These are phyloP conservation scores for Leptoteleia sp. DNA, from an alignment of 1,140 invertebrate species.

Conservation along the genomic window DNA sequence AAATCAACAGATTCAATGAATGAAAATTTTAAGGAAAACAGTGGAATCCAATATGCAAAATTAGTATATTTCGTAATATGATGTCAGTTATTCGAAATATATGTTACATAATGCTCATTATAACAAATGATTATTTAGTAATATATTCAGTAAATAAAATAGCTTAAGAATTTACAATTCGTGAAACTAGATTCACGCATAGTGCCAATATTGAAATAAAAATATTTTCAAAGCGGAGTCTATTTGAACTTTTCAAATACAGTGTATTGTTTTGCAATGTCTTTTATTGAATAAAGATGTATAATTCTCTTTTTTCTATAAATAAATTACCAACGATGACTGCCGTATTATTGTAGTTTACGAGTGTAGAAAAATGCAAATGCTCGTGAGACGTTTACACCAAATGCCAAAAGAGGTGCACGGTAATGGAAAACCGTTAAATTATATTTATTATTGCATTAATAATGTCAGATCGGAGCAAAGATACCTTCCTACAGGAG, in stretches of 20 bases:
- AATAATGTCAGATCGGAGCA: constrained; percentile 42
- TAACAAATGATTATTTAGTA: too few relatives aligned
- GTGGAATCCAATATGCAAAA: constrained; percentile 11
- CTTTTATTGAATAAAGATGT: too few relatives aligned
- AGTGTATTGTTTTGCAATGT: too few relatives aligned
- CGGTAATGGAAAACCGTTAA: constrained; percentile 45
- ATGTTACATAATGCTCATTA: too few relatives aligned
- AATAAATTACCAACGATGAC: constrained; percentile 11
- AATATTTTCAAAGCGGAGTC: too few relatives aligned
- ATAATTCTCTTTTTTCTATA: constrained; percentile 6
- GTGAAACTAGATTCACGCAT: too few relatives aligned
- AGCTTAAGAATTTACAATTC: too few relatives aligned
- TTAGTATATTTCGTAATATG: constrained; percentile 1
- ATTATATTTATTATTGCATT: constrained; percentile 48
- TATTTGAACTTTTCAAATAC: too few relatives aligned
- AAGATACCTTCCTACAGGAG: constrained; percentile 15
- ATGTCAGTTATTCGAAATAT: constrained; percentile 6
- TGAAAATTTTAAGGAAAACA: constrained; percentile 24
- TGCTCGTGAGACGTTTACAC: constrained; percentile 26
- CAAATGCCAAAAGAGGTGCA: constrained; percentile 8
- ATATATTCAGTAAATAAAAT: too few relatives aligned
- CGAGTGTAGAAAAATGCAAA: constrained; percentile 16
- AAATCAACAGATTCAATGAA: constrained; percentile 7
- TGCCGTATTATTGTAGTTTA: constrained; percentile 18
- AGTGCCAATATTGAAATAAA: too few relatives aligned